phyloP scores from a whole-genome alignment of 1,140 invertebrate species.

The Cydia amplana region DNA sequence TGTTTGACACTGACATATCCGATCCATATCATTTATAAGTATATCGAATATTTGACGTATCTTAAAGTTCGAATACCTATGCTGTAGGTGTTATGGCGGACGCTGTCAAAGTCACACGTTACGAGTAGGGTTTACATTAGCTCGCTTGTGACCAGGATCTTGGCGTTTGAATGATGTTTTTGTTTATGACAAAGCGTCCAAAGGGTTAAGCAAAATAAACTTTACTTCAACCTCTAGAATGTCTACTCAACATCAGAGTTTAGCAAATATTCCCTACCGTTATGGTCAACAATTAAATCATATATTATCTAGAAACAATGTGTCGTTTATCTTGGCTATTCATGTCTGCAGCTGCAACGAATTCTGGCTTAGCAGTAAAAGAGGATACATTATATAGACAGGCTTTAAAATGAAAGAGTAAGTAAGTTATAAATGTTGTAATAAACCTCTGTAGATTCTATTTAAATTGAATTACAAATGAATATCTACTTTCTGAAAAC shows the following conservation, averaged over 20 bases:
- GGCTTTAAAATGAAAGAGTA: neutral
- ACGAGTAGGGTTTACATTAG: too few species aligned
- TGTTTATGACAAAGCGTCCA: too few species aligned
- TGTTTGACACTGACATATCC: too few species aligned
- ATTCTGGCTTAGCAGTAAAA: neutral
- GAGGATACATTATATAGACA: neutral
- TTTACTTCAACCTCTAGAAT: neutral
- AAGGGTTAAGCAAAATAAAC: neutral
- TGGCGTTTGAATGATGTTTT: too few species aligned
- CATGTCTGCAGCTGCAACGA: neutral
- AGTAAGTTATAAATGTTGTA: neutral
- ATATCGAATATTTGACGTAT: too few species aligned
- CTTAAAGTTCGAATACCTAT: too few species aligned
- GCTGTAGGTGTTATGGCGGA: too few species aligned
- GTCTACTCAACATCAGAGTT: neutral
- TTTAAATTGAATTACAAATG: neutral
- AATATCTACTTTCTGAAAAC: neutral
- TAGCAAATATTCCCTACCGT: neutral
- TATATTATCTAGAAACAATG: conserved; percentile 4
- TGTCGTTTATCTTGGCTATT: conserved; percentile 1
- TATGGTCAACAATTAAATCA: neutral
- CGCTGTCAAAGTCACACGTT: too few species aligned
- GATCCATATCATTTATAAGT: too few species aligned
- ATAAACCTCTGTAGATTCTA: neutral
- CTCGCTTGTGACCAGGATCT: too few species aligned